Evolutionary conservation across 2,888 invertebrate genomes (phyloP).

Genomic region (Lochmaea crataegi): DNA sequence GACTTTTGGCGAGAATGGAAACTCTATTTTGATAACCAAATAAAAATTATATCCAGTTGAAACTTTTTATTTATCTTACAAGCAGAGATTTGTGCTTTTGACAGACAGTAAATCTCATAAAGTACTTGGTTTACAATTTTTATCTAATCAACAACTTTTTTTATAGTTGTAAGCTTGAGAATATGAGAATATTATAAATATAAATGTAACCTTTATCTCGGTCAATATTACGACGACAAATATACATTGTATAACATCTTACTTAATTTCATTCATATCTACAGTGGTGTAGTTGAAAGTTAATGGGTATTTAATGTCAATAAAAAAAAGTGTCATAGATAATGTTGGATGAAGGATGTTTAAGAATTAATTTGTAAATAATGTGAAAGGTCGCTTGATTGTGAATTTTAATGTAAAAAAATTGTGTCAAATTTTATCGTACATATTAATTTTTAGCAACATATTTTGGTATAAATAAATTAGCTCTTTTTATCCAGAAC

Average conservation of each 20-base stretch:
- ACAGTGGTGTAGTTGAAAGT: constrained; percentile 1
- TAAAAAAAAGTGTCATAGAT: background rate
- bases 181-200: constrained; percentile 6
- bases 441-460: too few relatives aligned
- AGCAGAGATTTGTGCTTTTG: background rate
- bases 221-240: constrained; percentile 4
- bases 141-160: constrained; percentile 11
- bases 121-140: background rate
- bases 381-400: constrained; percentile 6
- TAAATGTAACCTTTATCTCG: constrained; percentile 9
- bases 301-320: background rate
- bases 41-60: background rate
- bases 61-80: background rate
- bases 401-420: background rate
- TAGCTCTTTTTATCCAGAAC: too few relatives aligned
- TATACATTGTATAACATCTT: constrained; percentile 6
- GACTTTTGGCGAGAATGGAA: background rate
- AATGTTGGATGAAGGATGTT: background rate
- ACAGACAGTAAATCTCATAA: background rate
- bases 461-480: too few relatives aligned
- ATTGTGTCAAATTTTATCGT: background rate
- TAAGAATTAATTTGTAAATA: background rate
- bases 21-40: background rate
- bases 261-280: constrained; percentile 10
- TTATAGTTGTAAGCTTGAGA: constrained; percentile 8